Evolutionary conservation across 2,888 invertebrate species (phyloP).

Genomic region (Mythimna pallens): DNA sequence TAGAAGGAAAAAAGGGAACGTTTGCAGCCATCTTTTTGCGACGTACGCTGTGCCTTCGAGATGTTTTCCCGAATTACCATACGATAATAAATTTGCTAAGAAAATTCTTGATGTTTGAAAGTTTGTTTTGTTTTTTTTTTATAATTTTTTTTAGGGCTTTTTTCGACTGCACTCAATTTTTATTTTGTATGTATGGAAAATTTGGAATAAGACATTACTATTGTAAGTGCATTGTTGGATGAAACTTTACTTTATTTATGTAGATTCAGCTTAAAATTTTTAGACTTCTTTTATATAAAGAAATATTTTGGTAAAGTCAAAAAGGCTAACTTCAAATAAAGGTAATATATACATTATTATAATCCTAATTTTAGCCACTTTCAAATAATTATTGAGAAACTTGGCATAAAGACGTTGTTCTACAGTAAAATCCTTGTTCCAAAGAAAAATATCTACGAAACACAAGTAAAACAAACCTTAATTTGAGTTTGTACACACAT

Average conservation of each 20-base stretch:
- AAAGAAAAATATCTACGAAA: slow-evolving; percentile 42
- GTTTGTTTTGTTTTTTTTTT: slow-evolving; percentile 27
- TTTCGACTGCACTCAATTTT: not conserved
- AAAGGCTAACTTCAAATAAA: not conserved
- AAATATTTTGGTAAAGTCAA: not conserved
- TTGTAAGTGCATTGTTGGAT: too few species aligned
- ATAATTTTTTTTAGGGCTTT: not conserved
- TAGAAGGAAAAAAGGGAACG: slow-evolving; percentile 61
- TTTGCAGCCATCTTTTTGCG: slow-evolving; percentile 58
- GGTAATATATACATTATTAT: too few species aligned
- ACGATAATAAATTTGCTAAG: slow-evolving; percentile 66
- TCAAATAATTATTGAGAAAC: not conserved
- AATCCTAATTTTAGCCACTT: not conserved
- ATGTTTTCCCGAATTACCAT: slow-evolving; percentile 65
- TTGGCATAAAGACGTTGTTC: not conserved
- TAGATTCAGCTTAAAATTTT: not conserved
- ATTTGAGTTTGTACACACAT: slow-evolving; percentile 76
- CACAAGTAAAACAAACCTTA: slow-evolving; percentile 60
- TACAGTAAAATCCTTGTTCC: slow-evolving; percentile 21
- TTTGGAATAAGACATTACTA: not conserved
- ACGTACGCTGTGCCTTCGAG: slow-evolving; percentile 59
- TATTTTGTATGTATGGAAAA: not conserved
- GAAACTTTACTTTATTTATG: not conserved
- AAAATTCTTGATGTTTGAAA: slow-evolving; percentile 49
- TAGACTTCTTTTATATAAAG: not conserved